Evolutionary conservation across 2,113 vertebrate genomes (phyloP).

Genomic region (Ailurus styani): DNA sequence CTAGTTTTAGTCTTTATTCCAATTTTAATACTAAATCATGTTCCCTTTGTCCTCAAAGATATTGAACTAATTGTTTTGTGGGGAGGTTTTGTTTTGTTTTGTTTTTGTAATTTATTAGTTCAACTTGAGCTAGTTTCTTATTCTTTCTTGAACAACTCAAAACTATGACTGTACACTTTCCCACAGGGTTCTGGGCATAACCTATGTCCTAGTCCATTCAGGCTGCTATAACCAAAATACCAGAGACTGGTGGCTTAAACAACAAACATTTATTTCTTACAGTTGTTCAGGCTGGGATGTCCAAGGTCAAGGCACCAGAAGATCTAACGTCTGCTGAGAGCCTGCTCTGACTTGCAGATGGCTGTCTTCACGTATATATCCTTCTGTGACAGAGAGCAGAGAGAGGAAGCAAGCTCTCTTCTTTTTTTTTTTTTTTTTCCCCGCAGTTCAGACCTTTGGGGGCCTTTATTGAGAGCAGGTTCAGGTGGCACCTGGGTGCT

Average conservation of each 20-base stretch:
- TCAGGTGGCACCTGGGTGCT: neutral
- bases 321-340: neutral
- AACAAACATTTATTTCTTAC: neutral
- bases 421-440: too few relatives aligned
- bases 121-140: neutral
- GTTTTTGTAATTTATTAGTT: neutral
- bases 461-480: conserved; percentile 62
- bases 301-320: neutral
- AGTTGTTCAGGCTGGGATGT: neutral
- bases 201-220: neutral
- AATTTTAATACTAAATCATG: neutral
- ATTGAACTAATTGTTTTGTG: neutral
- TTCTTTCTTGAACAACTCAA: neutral
- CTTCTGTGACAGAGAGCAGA: neutral
- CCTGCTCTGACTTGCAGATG: neutral
- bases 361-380: neutral
- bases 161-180: neutral
- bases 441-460: neutral
- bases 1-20: neutral
- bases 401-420: neutral
- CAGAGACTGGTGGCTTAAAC: neutral
- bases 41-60: neutral
- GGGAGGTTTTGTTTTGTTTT: neutral
- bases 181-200: neutral
- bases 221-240: neutral